phyloP scores from a whole-genome alignment of 2,888 invertebrate genomes.

The Chrysodeixis includens region DNA sequence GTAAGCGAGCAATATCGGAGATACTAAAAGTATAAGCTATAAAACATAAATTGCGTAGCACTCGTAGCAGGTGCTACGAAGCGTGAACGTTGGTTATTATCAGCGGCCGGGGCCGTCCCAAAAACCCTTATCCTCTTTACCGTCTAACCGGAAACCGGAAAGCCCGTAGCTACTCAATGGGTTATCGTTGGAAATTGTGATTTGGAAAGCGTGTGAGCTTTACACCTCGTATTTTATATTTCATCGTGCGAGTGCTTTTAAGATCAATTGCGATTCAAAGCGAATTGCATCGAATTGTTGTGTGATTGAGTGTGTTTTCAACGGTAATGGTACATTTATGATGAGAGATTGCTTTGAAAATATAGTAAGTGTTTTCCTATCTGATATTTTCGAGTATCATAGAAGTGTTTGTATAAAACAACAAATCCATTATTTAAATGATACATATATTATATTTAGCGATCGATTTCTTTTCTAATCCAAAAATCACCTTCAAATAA shows the following conservation, averaged over 20 bases:
- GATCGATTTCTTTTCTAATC: too few relatives aligned
- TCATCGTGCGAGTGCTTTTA: slow-evolving; percentile 34
- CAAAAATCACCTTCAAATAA: too few relatives aligned
- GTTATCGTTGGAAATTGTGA: slow-evolving; percentile 62
- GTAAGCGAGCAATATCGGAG: slow-evolving; percentile 40
- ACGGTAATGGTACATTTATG: too few relatives aligned
- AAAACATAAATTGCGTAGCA: slow-evolving; percentile 56
- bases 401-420: too few relatives aligned
- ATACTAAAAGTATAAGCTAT: slow-evolving; percentile 54
- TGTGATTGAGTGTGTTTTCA: not conserved
- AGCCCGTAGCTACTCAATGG: slow-evolving; percentile 60
- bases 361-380: too few relatives aligned
- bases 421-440: too few relatives aligned
- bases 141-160: slow-evolving; percentile 63
- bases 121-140: slow-evolving; percentile 61
- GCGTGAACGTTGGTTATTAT: slow-evolving; percentile 64
- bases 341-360: too few relatives aligned
- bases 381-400: too few relatives aligned
- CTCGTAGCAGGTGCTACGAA: slow-evolving; percentile 66
- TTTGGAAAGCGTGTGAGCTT: slow-evolving; percentile 55
- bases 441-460: too few relatives aligned
- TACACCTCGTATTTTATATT: slow-evolving; percentile 52
- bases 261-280: slow-evolving; percentile 30
- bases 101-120: slow-evolving; percentile 54
- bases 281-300: slow-evolving; percentile 36